Percentiles rank a stretch among this genome's conserved stretches.
These are phyloP conservation scores for Goniozus legneri DNA, from an alignment of 1,140 invertebrate species.

Conservation along the genomic window DNA sequence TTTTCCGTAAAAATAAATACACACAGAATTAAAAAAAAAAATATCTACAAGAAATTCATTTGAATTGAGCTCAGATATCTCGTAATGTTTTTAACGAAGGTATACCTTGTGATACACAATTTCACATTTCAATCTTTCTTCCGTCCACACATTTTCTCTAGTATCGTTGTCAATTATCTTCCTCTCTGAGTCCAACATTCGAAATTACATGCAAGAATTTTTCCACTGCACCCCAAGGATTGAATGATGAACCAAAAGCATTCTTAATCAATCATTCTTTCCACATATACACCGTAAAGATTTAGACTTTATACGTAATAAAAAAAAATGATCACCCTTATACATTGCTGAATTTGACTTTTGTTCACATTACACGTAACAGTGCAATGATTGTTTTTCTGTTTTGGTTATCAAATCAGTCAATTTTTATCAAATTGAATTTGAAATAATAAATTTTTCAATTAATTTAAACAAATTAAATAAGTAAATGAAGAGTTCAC, in stretches of 20 bases:
- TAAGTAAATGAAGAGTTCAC: no score
- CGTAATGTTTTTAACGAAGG: slow-evolving; percentile 6
- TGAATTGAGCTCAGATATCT: slow-evolving; percentile 21
- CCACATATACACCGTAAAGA: not conserved
- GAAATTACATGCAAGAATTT: slow-evolving; percentile 43
- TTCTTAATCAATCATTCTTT: not conserved
- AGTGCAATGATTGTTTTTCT: no score
- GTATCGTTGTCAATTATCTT: slow-evolving; percentile 12
- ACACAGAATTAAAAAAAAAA: slow-evolving; percentile 23
- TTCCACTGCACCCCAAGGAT: slow-evolving; percentile 18
- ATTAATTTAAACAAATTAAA: no score
- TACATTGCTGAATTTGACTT: no score
- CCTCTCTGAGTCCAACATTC: slow-evolving; percentile 51
- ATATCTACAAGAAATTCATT: slow-evolving; percentile 11
- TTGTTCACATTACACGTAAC: no score
- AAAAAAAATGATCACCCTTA: slow-evolving; percentile 12
- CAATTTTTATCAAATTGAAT: no score
- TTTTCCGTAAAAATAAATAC: slow-evolving; percentile 22
- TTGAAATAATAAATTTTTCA: no score
- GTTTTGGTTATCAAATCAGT: no score
- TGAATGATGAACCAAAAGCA: slow-evolving; percentile 9
- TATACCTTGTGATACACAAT: no score
- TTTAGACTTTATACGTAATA: not conserved
- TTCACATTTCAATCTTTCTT: no score
- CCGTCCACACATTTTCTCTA: no score